phyloP scores from a whole-genome alignment of 2,888 invertebrate genomes.

The Drosophila dives region DNA sequence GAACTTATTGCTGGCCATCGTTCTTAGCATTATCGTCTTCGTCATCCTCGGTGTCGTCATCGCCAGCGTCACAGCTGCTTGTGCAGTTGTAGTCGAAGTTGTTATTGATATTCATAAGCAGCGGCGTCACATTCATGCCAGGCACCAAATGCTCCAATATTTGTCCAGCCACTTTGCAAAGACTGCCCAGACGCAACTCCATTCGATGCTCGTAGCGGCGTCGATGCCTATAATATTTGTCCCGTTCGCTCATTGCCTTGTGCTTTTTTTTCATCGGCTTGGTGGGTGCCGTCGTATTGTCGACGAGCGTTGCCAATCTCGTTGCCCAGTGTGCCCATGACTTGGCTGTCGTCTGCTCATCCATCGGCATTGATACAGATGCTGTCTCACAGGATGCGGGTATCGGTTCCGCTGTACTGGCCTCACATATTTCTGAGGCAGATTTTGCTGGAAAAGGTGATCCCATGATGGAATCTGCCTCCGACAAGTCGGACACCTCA shows the following conservation, averaged over 20 bases:
- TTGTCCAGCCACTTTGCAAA: slow-evolving; percentile 75
- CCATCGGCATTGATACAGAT: background rate
- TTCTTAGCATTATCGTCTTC: background rate
- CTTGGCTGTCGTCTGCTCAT: background rate
- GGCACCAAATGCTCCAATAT: slow-evolving; percentile 76
- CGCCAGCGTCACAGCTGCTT: slow-evolving; percentile 39
- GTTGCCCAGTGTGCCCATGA: background rate
- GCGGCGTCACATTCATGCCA: slow-evolving; percentile 61
- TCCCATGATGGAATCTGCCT: slow-evolving; percentile 21
- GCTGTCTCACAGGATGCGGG: slow-evolving; percentile 6
- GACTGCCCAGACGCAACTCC: slow-evolving; percentile 76
- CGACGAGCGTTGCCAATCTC: background rate
- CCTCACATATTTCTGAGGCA: slow-evolving; percentile 1
- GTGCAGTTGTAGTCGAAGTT: slow-evolving; percentile 31
- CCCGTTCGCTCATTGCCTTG: slow-evolving; percentile 58
- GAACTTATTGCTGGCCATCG: slow-evolving; percentile 11
- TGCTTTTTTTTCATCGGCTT: slow-evolving; percentile 21
- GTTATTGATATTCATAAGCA: slow-evolving; percentile 37
- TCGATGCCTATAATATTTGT: slow-evolving; percentile 82
- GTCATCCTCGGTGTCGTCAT: slow-evolving; percentile 13
- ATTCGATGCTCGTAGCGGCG: slow-evolving; percentile 78
- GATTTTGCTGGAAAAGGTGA: slow-evolving; percentile 10
- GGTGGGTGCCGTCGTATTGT: background rate
- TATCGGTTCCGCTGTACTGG: slow-evolving; percentile 1
- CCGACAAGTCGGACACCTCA: slow-evolving; percentile 47